phyloP scores from a whole-genome alignment of 2,888 invertebrate genomes.

The Microctonus brassicae region DNA sequence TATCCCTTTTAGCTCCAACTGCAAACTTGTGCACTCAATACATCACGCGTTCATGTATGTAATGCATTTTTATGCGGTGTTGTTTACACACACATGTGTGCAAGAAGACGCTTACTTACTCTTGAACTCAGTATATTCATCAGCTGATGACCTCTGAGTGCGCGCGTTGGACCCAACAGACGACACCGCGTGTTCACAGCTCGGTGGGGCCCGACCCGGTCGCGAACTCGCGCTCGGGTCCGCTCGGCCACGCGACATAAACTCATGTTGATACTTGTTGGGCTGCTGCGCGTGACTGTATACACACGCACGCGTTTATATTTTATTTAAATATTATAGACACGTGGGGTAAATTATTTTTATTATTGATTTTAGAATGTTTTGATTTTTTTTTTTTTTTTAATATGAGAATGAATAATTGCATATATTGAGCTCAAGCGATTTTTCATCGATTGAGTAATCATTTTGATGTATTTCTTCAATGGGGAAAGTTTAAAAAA shows the following conservation, averaged over 20 bases:
- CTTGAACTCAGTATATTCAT: too few species aligned
- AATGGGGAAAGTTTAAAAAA: background rate
- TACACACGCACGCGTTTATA: constrained; percentile 25
- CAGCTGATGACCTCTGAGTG: constrained; percentile 35
- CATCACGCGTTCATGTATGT: background rate
- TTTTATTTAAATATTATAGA: background rate
- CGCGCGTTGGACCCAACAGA: constrained; percentile 43
- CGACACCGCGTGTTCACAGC: constrained; percentile 32
- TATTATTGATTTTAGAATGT: too few species aligned
- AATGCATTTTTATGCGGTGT: too few species aligned
- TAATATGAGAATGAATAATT: constrained; percentile 9
- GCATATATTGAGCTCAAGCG: background rate
- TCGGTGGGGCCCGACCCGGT: constrained; percentile 41
- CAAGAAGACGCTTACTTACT: too few species aligned
- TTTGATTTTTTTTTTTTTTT: background rate
- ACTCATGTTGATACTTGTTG: constrained; percentile 38
- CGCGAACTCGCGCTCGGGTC: constrained; percentile 48
- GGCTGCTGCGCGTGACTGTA: constrained; percentile 37
- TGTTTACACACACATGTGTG: too few species aligned
- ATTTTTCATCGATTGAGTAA: too few species aligned
- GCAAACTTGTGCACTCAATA: background rate
- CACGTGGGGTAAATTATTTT: too few species aligned
- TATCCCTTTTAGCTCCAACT: constrained; percentile 26
- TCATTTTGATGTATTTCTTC: too few species aligned
- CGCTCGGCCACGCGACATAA: constrained; percentile 51